A percentile compares a stretch with the other conserved stretches of the same genome.
Conservation (phyloP, 2,888 invertebrate genomes). For the Hemithea aestivaria region DNA sequence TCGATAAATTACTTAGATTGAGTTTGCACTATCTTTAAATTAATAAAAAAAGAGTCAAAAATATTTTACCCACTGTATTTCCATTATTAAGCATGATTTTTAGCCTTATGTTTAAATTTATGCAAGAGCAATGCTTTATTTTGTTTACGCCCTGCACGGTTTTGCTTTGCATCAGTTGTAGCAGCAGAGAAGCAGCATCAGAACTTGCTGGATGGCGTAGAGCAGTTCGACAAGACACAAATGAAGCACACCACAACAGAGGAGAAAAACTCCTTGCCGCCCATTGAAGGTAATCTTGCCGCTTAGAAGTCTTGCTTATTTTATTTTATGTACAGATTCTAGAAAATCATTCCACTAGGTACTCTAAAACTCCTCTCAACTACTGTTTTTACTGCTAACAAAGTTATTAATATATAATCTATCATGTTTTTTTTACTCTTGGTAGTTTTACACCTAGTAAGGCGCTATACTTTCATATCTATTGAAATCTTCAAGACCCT, state of each 20-base stretch:
- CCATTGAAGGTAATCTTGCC: slow-evolving; percentile 81
- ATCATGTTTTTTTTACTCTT: no score
- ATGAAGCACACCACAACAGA: slow-evolving; percentile 86
- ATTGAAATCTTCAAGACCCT: no score
- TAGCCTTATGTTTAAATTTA: slow-evolving; percentile 23
- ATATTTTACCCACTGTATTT: no score
- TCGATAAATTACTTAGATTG: no score
- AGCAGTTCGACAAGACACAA: slow-evolving; percentile 84
- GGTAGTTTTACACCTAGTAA: no score
- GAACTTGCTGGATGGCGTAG: slow-evolving; percentile 84
- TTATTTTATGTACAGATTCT: slow-evolving; percentile 13
- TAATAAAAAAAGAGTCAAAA: no score
- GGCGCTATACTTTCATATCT: no score
- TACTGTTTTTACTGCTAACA: no score
- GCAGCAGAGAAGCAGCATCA: slow-evolving; percentile 86
- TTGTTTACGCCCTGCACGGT: slow-evolving; percentile 54
- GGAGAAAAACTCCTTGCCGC: slow-evolving; percentile 87
- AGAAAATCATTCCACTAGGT: no score
- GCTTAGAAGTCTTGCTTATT: slow-evolving; percentile 35
- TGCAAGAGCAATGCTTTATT: slow-evolving; percentile 27
- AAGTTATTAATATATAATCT: no score
- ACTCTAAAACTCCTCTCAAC: no score
- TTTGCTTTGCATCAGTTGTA: slow-evolving; percentile 80
- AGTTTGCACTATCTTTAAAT: no score
- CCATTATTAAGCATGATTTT: slow-evolving; percentile 25